Evolutionary conservation across 2,113 vertebrate genomes (phyloP).

Genomic region (Haliaeetus leucogaster): DNA sequence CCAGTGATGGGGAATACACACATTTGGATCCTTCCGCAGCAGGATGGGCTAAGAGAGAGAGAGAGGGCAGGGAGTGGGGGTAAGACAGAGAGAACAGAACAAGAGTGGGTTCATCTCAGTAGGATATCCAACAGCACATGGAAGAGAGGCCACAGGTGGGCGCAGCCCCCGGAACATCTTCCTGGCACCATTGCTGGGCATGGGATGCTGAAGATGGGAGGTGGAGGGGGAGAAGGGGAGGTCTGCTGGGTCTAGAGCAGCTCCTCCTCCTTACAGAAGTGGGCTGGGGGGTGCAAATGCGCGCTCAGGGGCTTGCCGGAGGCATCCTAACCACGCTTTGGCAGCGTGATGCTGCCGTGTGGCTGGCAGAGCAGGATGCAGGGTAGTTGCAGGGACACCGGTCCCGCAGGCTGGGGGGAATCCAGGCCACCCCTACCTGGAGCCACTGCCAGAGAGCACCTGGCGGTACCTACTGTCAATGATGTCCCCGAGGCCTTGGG

Average conservation of each 20-base stretch:
- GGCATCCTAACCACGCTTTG: accelerated
- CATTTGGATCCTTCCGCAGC: conserved; percentile 82
- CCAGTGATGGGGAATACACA: conserved; percentile 77
- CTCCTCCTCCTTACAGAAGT: background rate
- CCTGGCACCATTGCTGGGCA: background rate
- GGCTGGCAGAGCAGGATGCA: background rate
- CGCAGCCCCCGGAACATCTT: background rate
- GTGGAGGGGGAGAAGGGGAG: background rate
- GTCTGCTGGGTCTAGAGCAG: background rate
- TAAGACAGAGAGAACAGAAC: conserved; percentile 74
- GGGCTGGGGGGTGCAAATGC: background rate
- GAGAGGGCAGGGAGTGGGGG: conserved; percentile 32
- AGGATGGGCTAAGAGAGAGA: conserved; percentile 74
- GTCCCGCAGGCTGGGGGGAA: background rate
- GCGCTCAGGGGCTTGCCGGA: accelerated
- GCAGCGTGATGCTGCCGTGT: accelerated
- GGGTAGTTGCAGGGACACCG: background rate
- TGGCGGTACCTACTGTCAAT: conserved; percentile 86
- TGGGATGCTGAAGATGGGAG: background rate
- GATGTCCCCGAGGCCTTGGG: conserved; percentile 95
- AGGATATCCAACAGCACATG: background rate
- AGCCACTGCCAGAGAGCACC: background rate
- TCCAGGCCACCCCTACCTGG: background rate
- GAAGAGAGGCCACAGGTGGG: background rate
- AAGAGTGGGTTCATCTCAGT: conserved; percentile 63